phyloP scores from a whole-genome alignment of 2,113 vertebrate genomes.

The Perca schrenkii region DNA sequence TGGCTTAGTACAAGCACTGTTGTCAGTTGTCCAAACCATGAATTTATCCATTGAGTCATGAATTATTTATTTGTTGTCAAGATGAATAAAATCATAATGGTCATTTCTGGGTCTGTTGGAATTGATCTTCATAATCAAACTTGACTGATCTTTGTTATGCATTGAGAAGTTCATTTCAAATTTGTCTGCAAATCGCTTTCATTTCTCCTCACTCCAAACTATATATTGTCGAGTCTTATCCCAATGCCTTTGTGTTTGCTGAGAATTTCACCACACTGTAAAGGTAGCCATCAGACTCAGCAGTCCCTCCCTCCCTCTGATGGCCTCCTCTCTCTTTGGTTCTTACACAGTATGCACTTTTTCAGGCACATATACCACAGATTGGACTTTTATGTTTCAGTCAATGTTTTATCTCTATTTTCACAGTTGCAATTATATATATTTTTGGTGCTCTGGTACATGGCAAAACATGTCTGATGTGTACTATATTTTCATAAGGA shows the following conservation, averaged over 20 bases:
- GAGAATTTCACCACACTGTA: slow-evolving; percentile 80
- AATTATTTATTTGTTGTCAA: slow-evolving; percentile 80
- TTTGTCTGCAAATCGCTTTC: slow-evolving; percentile 30
- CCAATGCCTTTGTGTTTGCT: slow-evolving; percentile 66
- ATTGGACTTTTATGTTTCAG: slow-evolving; percentile 74
- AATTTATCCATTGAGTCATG: slow-evolving; percentile 68
- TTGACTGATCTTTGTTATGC: slow-evolving; percentile 42
- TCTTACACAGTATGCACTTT: slow-evolving; percentile 81
- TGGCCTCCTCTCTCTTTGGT: slow-evolving; percentile 75
- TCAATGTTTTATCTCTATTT: slow-evolving; percentile 68
- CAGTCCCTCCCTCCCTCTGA: slow-evolving; percentile 58
- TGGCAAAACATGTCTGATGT: slow-evolving; percentile 80
- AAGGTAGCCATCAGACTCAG: slow-evolving; percentile 72
- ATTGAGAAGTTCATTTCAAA: slow-evolving; percentile 42
- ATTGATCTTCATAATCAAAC: slow-evolving; percentile 51
- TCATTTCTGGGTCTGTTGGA: slow-evolving; percentile 61
- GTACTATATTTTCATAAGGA: slow-evolving; percentile 85
- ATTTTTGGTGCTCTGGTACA: slow-evolving; percentile 82
- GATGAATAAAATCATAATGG: slow-evolving; percentile 67
- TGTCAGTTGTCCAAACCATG: slow-evolving; percentile 76
- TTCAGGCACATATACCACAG: slow-evolving; percentile 82
- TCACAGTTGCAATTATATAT: slow-evolving; percentile 79
- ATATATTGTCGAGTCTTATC: slow-evolving; percentile 48
- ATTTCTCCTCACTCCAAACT: slow-evolving; percentile 48
- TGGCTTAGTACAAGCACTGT: slow-evolving; percentile 80